Percentiles rank a stretch among this genome's conserved stretches.
Conservation (phyloP, 2,888 invertebrate genomes). For the Drosophila conformis region DNA sequence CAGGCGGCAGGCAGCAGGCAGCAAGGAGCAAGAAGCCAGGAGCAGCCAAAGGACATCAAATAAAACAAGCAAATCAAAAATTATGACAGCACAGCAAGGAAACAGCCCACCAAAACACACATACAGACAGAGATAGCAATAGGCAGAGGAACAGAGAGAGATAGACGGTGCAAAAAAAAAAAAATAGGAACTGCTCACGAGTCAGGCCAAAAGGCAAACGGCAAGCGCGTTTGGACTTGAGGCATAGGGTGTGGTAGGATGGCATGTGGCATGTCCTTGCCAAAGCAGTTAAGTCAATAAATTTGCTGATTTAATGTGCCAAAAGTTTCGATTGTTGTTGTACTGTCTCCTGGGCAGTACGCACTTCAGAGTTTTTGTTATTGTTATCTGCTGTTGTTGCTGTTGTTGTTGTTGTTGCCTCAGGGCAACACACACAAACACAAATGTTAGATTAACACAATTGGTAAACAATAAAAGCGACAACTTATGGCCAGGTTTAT, state of each 20-base stretch:
- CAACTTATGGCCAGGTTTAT: conserved; percentile 60
- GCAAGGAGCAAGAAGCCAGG: conserved; percentile 24
- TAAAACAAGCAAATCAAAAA: conserved; percentile 82
- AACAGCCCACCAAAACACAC: conserved; percentile 40
- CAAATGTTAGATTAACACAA: conserved; percentile 78
- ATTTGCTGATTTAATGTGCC: conserved; percentile 82
- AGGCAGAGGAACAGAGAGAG: not conserved
- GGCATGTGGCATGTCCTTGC: conserved; percentile 61
- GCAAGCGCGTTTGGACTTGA: conserved; percentile 18
- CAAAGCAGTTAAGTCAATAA: conserved; percentile 80
- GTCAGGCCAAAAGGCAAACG: conserved; percentile 70
- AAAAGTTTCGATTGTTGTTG: conserved; percentile 79
- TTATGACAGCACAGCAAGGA: conserved; percentile 80
- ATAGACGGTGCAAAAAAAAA: conserved; percentile 18
- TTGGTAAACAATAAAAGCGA: conserved; percentile 77
- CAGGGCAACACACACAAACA: conserved; percentile 36
- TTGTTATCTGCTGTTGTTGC: conserved; percentile 41
- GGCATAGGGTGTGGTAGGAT: conserved; percentile 38
- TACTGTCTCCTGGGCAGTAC: conserved; percentile 37
- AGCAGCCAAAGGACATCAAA: conserved; percentile 78
- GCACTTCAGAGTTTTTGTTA: conserved; percentile 43
- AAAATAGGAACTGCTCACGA: conserved; percentile 21
- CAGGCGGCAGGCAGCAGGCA: conserved; percentile 15
- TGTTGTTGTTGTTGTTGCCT: conserved; percentile 24
- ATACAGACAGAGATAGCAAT: conserved; percentile 1